phyloP scores from a whole-genome alignment of 2,888 invertebrate species.

The Spialia ferax region DNA sequence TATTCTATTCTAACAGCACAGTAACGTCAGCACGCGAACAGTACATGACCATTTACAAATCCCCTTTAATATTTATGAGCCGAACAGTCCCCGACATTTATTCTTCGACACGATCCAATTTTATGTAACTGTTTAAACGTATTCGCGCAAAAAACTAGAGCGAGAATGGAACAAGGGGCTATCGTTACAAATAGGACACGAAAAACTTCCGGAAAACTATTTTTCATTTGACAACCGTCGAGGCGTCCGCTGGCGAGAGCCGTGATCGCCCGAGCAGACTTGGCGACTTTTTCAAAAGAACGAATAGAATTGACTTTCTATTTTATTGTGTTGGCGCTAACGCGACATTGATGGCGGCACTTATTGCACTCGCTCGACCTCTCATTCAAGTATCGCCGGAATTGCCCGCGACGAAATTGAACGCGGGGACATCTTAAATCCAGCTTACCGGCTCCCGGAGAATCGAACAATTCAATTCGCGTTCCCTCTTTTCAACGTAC shows the following conservation, averaged over 20 bases:
- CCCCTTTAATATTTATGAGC: conserved; percentile 40
- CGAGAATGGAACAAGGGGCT: conserved; percentile 32
- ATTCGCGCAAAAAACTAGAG: conserved; percentile 56
- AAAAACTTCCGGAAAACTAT: conserved; percentile 52
- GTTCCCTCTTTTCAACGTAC: conserved; percentile 54
- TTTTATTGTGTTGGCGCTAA: conserved; percentile 82
- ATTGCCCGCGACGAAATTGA: conserved; percentile 68
- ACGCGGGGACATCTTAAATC: conserved; percentile 53
- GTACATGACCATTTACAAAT: conserved; percentile 38
- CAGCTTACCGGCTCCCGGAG: conserved; percentile 41
- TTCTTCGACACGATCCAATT: conserved; percentile 65
- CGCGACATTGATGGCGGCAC: conserved; percentile 81
- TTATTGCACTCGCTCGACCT: conserved; percentile 75
- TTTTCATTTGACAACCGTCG: conserved; percentile 52
- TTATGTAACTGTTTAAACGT: conserved; percentile 39
- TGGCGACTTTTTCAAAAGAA: conserved; percentile 56
- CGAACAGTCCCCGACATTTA: conserved; percentile 40
- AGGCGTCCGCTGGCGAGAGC: conserved; percentile 34
- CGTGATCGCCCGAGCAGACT: conserved; percentile 40
- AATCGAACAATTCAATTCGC: conserved; percentile 27
- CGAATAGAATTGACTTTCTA: conserved; percentile 69
- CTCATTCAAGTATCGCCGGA: conserved; percentile 64
- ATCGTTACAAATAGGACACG: conserved; percentile 44
- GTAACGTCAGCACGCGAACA: conserved; percentile 26
- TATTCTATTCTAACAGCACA: conserved; percentile 26